These are phyloP conservation scores for Balaeniceps rex DNA, from an alignment of 2,113 vertebrate genomes.

Conservation along the genomic window DNA sequence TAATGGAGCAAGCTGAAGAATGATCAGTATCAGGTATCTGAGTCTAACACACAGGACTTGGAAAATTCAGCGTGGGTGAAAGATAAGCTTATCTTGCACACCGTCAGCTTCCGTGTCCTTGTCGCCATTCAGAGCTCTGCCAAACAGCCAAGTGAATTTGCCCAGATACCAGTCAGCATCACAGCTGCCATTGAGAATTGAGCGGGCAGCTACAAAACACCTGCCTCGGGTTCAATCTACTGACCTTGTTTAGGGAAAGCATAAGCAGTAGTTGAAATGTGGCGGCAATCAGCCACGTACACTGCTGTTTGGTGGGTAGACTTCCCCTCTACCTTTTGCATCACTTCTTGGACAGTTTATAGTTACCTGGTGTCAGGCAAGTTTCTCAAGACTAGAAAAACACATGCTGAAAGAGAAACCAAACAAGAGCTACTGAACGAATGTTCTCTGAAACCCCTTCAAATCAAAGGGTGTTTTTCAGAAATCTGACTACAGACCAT, in stretches of 20 bases:
- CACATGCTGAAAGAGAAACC: not conserved
- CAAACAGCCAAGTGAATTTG: not conserved
- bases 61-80: conserved; percentile 27
- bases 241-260: not conserved
- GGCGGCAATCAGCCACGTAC: not conserved
- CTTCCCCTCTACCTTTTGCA: not conserved
- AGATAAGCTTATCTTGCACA: conserved; percentile 1
- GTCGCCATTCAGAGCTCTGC: not conserved
- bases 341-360: not conserved
- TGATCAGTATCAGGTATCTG: conserved; percentile 17
- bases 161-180: not conserved
- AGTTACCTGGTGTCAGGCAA: not conserved
- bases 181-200: not conserved
- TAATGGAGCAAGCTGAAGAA: not conserved
- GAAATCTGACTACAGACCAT: not conserved
- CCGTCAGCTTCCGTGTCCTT: not conserved
- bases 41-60: not conserved
- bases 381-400: not conserved
- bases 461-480: not conserved
- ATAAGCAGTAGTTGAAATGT: not conserved
- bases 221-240: not conserved
- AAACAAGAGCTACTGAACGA: not conserved
- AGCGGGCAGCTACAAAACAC: not conserved
- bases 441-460: not conserved
- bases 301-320: not conserved